Evolutionary conservation across 1,140 invertebrate species (phyloP).

Genomic region (Euwallacea fornicatus): DNA sequence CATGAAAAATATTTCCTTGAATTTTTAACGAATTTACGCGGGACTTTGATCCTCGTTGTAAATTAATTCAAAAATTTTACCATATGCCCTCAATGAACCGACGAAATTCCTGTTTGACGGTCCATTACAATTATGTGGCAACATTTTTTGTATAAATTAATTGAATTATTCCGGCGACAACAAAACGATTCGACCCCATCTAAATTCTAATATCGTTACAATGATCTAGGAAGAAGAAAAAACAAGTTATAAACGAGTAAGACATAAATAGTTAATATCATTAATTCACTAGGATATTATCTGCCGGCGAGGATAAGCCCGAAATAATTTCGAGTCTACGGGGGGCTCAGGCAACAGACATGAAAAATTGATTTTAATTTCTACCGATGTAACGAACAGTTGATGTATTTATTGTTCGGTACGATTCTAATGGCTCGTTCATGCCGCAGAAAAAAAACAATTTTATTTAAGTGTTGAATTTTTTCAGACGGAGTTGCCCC

Average conservation of each 20-base stretch:
- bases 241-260: slow-evolving; percentile 18
- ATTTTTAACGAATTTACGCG: too few species aligned
- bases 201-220: slow-evolving; percentile 5
- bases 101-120: background rate
- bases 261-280: slow-evolving; percentile 27
- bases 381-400: slow-evolving; percentile 15
- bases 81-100: too few species aligned
- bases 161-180: slow-evolving; percentile 5
- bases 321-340: slow-evolving; percentile 26
- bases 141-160: slow-evolving; percentile 16
- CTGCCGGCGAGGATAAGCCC: slow-evolving; percentile 17
- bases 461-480: too few species aligned
- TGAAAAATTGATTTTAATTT: slow-evolving; percentile 34
- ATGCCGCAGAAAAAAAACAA: background rate
- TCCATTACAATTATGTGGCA: background rate
- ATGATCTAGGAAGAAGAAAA: slow-evolving; percentile 1
- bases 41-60: too few species aligned
- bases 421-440: slow-evolving; percentile 2
- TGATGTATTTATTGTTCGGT: slow-evolving; percentile 19
- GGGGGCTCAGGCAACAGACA: slow-evolving; percentile 21
- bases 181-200: background rate
- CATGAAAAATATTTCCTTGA: too few species aligned
- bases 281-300: slow-evolving; percentile 25
- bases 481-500: background rate
- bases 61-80: too few species aligned